Conservation (phyloP, 1,140 invertebrate species). For the Drosophila rhopaloa region DNA sequence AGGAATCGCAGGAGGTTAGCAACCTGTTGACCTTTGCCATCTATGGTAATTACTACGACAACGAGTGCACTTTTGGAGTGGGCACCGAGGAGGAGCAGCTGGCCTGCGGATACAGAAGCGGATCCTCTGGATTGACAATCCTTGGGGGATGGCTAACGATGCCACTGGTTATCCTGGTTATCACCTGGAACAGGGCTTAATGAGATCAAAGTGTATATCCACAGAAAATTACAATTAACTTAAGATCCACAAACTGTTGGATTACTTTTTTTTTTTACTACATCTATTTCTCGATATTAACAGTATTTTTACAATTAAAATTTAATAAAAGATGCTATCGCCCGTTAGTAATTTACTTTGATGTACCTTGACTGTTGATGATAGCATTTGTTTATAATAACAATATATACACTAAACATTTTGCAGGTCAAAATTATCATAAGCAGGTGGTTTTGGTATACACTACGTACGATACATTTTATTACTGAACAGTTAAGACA, state of each 20-base stretch:
- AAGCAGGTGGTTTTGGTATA: too few relatives aligned
- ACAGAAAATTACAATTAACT: background rate
- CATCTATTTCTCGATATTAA: background rate
- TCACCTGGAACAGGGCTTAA: background rate
- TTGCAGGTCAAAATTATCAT: too few relatives aligned
- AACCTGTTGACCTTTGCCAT: constrained; percentile 70
- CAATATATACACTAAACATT: too few relatives aligned
- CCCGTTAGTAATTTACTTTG: too few relatives aligned
- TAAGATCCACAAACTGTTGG: background rate
- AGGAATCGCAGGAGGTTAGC: constrained; percentile 8
- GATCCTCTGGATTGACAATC: background rate
- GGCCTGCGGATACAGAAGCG: constrained; percentile 32
- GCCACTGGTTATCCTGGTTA: background rate
- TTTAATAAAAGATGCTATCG: background rate
- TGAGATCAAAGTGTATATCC: background rate
- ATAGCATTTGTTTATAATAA: too few relatives aligned
- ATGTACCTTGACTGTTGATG: too few relatives aligned
- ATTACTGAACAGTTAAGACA: background rate
- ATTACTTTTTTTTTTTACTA: constrained; percentile 8
- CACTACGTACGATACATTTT: too few relatives aligned
- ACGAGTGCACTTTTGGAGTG: constrained; percentile 46
- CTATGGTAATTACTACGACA: constrained; percentile 76
- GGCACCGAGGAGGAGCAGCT: constrained; percentile 29
- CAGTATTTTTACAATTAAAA: constrained; percentile 4
- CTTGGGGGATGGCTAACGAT: background rate